Conservation (phyloP, 2,888 invertebrate species). For the Microctonus aethiopoides region DNA sequence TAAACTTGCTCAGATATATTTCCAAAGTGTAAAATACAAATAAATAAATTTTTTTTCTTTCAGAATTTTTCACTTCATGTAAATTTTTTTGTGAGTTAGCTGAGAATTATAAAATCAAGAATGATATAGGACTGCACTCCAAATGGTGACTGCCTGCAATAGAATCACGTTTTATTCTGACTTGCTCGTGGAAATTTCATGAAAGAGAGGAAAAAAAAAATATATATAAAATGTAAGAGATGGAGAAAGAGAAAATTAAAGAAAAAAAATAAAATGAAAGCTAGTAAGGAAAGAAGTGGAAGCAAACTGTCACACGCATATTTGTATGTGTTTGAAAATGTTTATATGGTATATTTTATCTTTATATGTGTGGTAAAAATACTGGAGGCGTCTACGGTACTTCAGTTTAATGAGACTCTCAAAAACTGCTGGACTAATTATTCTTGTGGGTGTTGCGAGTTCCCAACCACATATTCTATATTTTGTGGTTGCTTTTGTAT, state of each 20-base stretch:
- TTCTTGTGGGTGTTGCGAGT: conserved; percentile 35
- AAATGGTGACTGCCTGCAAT: background rate
- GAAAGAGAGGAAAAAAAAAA: background rate
- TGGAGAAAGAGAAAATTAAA: background rate
- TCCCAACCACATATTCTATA: background rate
- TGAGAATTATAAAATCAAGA: background rate
- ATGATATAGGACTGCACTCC: background rate
- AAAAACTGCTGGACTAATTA: conserved; percentile 53
- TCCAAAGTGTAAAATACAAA: too few species aligned
- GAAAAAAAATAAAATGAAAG: conserved; percentile 4
- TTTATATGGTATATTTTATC: conserved; percentile 3
- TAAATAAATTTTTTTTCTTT: background rate
- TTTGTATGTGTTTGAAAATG: conserved; percentile 12
- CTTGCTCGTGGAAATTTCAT: background rate
- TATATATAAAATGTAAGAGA: background rate
- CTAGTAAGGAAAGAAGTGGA: background rate
- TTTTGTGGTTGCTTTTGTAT: background rate
- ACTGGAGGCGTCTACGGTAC: background rate
- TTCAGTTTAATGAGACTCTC: conserved; percentile 57
- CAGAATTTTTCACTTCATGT: background rate
- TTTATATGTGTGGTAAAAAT: conserved; percentile 16
- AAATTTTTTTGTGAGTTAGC: background rate
- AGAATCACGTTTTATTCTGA: background rate
- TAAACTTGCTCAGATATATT: background rate
- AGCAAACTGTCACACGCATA: background rate